A percentile compares a stretch with the other conserved stretches of the same genome.
phyloP scores from a whole-genome alignment of 2,888 invertebrate genomes.

The Julus scandinavius region DNA sequence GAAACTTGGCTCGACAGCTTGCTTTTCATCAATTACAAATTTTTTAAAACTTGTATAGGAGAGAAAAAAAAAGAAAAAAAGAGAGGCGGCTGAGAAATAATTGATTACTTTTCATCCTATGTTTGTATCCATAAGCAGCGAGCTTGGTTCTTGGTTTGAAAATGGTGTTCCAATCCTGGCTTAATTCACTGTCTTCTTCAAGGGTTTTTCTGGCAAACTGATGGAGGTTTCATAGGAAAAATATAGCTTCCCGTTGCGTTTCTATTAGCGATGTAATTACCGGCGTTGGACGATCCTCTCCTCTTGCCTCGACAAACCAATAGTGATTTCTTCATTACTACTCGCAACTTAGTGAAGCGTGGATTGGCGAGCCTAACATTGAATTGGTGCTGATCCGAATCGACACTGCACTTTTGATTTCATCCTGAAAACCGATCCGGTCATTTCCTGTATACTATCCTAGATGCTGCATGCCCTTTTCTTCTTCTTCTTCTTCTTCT shows the following conservation, averaged over 20 bases:
- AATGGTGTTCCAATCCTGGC: background rate
- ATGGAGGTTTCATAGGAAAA: background rate
- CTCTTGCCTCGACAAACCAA: slow-evolving; percentile 25
- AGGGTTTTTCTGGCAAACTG: slow-evolving; percentile 10
- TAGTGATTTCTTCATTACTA: slow-evolving; percentile 45
- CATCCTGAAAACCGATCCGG: slow-evolving; percentile 46
- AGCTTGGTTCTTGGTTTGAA: background rate
- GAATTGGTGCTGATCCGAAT: slow-evolving; percentile 46
- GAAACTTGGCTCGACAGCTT: slow-evolving; percentile 40
- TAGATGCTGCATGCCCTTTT: background rate
- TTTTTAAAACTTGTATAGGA: slow-evolving; percentile 12
- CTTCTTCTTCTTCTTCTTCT: background rate
- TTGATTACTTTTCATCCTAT: slow-evolving; percentile 35
- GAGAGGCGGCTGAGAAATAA: slow-evolving; percentile 24
- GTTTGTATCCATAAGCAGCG: slow-evolving; percentile 40
- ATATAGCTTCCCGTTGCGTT: slow-evolving; percentile 43
- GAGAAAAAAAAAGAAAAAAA: background rate
- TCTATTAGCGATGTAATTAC: slow-evolving; percentile 46
- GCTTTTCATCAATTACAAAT: slow-evolving; percentile 41
- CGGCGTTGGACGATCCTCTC: background rate
- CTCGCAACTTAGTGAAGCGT: slow-evolving; percentile 45
- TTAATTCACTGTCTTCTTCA: slow-evolving; percentile 38
- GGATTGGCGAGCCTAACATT: slow-evolving; percentile 41
- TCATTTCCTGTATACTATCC: slow-evolving; percentile 5
- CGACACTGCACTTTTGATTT: slow-evolving; percentile 46